Evolutionary conservation across 2,113 vertebrate genomes (phyloP).

Genomic region (Semnornis frantzii): DNA sequence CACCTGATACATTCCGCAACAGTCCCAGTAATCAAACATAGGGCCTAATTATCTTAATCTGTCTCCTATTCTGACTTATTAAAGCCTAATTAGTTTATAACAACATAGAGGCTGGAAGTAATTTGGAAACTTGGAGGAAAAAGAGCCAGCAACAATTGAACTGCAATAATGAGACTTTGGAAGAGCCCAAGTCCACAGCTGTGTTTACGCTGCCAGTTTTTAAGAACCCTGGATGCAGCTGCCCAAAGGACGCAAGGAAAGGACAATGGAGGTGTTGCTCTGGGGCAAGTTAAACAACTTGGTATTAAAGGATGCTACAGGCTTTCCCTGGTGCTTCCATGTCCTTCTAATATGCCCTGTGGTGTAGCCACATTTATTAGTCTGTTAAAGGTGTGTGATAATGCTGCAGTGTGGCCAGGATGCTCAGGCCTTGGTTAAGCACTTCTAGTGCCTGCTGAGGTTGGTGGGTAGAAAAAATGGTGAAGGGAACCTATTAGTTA

Average conservation of each 20-base stretch:
- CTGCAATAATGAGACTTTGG: constrained; percentile 20
- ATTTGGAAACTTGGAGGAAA: constrained; percentile 45
- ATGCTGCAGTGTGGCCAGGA: background rate
- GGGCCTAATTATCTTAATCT: constrained; percentile 40
- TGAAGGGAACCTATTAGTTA: background rate
- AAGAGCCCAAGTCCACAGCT: constrained; percentile 29
- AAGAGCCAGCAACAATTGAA: constrained; percentile 44
- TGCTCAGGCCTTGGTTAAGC: background rate
- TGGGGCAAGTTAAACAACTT: constrained; percentile 9
- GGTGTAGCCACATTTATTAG: background rate
- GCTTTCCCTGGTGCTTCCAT: background rate
- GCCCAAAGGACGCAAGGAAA: background rate
- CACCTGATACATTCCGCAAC: background rate
- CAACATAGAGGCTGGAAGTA: constrained; percentile 48
- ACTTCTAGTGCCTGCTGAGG: background rate
- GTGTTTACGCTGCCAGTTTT: constrained; percentile 26
- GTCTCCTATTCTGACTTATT: constrained; percentile 54
- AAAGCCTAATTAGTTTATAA: constrained; percentile 61
- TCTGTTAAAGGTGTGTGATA: background rate
- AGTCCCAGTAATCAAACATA: constrained; percentile 46
- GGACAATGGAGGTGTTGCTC: background rate
- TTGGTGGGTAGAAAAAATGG: background rate
- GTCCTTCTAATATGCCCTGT: background rate
- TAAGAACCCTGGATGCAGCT: background rate
- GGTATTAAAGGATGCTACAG: background rate